Conservation (phyloP, 2,888 invertebrate genomes). For the Lutraria lutraria region DNA sequence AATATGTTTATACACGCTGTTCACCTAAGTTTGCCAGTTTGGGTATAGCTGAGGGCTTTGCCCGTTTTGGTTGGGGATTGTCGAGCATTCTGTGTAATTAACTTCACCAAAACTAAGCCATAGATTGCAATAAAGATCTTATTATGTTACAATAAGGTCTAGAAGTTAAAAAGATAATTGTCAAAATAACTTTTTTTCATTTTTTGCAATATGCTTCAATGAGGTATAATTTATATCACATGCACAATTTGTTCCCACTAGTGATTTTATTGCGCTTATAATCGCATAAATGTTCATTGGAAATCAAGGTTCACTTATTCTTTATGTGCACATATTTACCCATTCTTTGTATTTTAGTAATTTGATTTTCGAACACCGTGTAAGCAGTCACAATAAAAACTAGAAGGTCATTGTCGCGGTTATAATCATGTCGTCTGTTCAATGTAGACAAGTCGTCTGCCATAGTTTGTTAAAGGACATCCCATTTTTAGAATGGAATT, state of each 20-base stretch:
- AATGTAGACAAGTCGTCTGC: slow-evolving; percentile 8
- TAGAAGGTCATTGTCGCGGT: background rate
- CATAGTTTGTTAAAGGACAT: background rate
- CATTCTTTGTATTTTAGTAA: background rate
- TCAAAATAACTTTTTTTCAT: too few relatives aligned
- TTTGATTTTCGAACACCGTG: background rate
- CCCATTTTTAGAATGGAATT: background rate
- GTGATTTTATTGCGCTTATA: background rate
- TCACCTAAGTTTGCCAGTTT: background rate
- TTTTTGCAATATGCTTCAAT: background rate
- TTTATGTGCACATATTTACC: background rate
- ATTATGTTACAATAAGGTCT: too few relatives aligned
- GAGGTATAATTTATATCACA: background rate
- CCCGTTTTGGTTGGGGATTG: background rate
- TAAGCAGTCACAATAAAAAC: background rate
- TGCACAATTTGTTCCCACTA: background rate
- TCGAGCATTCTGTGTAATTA: background rate
- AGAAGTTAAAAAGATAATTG: too few relatives aligned
- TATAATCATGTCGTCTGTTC: background rate
- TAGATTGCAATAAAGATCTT: too few relatives aligned
- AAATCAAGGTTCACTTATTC: background rate
- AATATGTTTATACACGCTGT: background rate
- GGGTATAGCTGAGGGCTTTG: background rate
- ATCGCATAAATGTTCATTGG: background rate
- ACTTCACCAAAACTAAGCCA: background rate